phyloP scores from a whole-genome alignment of 2,113 vertebrate genomes.

The Jacana jacana region DNA sequence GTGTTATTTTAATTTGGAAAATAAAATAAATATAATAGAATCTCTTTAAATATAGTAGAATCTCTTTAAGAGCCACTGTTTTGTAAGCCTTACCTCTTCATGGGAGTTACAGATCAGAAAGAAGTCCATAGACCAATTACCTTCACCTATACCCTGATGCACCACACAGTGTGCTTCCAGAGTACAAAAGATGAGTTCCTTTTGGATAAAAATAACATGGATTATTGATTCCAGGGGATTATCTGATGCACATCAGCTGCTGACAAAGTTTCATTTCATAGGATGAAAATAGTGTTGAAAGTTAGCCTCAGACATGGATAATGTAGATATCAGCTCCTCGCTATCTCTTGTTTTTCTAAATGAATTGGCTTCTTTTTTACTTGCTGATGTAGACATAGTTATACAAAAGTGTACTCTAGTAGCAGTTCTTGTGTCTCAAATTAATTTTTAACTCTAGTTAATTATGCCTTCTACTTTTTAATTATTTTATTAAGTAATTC shows the following conservation, averaged over 20 bases:
- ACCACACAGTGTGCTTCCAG: background rate
- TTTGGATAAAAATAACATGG: background rate
- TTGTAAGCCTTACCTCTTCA: background rate
- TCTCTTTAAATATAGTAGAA: background rate
- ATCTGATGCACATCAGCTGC: background rate
- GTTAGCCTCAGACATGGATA: background rate
- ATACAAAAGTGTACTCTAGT: background rate
- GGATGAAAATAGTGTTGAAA: background rate
- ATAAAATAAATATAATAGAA: background rate
- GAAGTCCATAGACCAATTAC: background rate
- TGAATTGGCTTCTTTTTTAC: background rate
- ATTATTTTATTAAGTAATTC: background rate
- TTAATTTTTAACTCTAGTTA: background rate
- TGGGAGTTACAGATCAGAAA: background rate
- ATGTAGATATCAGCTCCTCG: background rate
- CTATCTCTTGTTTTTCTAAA: background rate
- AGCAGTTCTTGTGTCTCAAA: background rate
- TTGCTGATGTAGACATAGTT: background rate
- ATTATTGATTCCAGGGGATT: background rate
- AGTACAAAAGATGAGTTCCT: background rate
- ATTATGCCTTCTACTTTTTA: background rate
- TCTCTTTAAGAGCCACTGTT: background rate
- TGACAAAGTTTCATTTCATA: background rate
- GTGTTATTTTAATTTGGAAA: background rate
- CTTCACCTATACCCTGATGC: background rate